phyloP scores from a whole-genome alignment of 2,797 vertebrate species.

The Epinephelus coioides region DNA sequence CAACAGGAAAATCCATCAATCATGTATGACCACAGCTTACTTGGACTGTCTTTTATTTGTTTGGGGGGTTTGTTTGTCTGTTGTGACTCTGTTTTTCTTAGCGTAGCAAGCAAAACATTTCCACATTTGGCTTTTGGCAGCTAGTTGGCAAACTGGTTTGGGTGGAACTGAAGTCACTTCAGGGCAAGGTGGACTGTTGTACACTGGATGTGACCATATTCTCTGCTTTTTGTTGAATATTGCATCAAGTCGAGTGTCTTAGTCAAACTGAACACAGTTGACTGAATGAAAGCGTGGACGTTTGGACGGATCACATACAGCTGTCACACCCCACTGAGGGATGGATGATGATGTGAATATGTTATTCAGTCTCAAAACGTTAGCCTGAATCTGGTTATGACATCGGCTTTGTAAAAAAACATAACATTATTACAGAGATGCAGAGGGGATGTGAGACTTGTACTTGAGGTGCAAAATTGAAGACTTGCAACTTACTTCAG shows the following conservation, averaged over 20 bases:
- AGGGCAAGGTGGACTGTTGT: neutral
- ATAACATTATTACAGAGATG: neutral
- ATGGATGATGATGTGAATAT: neutral
- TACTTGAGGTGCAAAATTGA: neutral
- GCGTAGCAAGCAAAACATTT: slow-evolving; percentile 17
- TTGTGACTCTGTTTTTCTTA: slow-evolving; percentile 6
- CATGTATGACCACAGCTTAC: neutral
- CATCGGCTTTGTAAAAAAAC: neutral
- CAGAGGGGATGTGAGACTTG: neutral
- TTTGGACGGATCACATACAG: neutral
- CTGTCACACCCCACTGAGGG: neutral
- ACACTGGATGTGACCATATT: neutral
- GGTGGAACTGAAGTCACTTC: slow-evolving; percentile 1
- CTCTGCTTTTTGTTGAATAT: neutral
- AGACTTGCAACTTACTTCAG: neutral
- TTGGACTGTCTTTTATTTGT: neutral
- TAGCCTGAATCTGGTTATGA: neutral
- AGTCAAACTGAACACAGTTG: neutral
- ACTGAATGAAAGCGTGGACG: neutral
- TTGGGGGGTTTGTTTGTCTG: slow-evolving; percentile 24
- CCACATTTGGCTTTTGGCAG: slow-evolving; percentile 6
- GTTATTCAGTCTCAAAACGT: neutral
- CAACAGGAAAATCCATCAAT: slow-evolving; percentile 23
- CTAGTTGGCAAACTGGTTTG: neutral
- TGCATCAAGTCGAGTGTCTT: neutral